phyloP scores from a whole-genome alignment of 2,888 invertebrate species.

The Blera fallax region DNA sequence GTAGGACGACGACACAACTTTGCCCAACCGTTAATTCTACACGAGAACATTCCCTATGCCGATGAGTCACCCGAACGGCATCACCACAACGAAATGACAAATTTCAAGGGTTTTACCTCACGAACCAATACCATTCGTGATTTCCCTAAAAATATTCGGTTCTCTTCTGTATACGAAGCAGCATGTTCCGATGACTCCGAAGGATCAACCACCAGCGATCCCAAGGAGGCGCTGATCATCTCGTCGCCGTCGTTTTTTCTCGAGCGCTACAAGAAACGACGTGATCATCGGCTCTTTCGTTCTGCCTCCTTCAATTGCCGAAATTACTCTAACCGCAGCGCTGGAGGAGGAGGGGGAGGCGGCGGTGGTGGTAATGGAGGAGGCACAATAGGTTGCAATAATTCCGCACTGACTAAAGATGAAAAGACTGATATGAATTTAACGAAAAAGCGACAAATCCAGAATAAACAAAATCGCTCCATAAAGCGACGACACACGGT shows the following conservation, averaged over 20 bases:
- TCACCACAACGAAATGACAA: conserved; percentile 76
- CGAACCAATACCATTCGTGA: conserved; percentile 62
- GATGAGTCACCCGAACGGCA: conserved; percentile 86
- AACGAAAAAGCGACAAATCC: conserved; percentile 87
- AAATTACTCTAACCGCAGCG: conserved; percentile 81
- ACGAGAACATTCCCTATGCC: conserved; percentile 87
- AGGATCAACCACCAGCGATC: conserved; percentile 81
- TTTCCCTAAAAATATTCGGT: conserved; percentile 77
- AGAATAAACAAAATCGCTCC: conserved; percentile 83
- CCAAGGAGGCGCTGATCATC: conserved; percentile 80
- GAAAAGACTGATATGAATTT: conserved; percentile 91
- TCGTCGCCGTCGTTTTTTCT: conserved; percentile 80
- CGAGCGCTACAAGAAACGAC: conserved; percentile 81
- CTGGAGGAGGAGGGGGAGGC: conserved; percentile 77
- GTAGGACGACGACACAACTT: conserved; percentile 77
- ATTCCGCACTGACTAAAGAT: conserved; percentile 84
- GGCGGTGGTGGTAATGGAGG: conserved; percentile 65
- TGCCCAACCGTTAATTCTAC: conserved; percentile 80
- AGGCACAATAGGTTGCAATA: conserved; percentile 76
- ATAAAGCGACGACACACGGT: conserved; percentile 96
- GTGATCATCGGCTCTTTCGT: conserved; percentile 81
- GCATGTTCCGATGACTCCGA: conserved; percentile 79
- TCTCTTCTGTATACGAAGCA: conserved; percentile 78
- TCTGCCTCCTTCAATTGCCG: conserved; percentile 82
- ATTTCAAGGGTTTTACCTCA: conserved; percentile 61